Conservation (phyloP, 2,797 vertebrate species). For the Hydrocynus forskahlii region DNA sequence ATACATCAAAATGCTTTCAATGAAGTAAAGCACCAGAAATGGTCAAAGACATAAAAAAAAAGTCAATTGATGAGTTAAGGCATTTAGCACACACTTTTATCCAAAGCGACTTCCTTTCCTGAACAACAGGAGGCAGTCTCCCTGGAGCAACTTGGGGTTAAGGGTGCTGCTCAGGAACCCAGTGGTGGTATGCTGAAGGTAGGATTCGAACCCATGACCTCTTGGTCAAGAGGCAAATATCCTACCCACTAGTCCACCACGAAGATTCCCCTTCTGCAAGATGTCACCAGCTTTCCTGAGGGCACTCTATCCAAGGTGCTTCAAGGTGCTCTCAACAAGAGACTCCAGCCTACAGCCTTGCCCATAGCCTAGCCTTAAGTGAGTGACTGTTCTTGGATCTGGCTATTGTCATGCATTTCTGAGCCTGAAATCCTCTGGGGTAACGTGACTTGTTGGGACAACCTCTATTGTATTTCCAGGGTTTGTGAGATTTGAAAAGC, state of each 20-base stretch:
- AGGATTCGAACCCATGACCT: too few species aligned
- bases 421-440: constrained; percentile 54
- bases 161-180: too few species aligned
- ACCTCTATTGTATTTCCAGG: constrained; percentile 69
- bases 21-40: too few species aligned
- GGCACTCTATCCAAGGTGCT: not conserved
- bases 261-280: not conserved
- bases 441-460: constrained; percentile 56
- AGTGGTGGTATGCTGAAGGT: too few species aligned
- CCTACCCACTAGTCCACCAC: too few species aligned
- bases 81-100: too few species aligned
- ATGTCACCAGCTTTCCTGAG: not conserved
- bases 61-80: not conserved
- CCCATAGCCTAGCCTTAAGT: constrained; percentile 45
- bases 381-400: constrained; percentile 50
- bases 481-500: constrained; percentile 66
- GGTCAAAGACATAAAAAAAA: not conserved
- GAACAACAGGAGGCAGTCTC: too few species aligned
- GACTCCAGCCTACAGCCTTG: constrained; percentile 19
- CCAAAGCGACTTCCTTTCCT: too few species aligned
- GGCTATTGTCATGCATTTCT: constrained; percentile 71
- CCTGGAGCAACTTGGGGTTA: too few species aligned
- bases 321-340: constrained; percentile 21
- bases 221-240: too few species aligned
- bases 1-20: too few species aligned